Conservation (phyloP, 2,888 invertebrate genomes). For the Troglohyphantes excavatus region DNA sequence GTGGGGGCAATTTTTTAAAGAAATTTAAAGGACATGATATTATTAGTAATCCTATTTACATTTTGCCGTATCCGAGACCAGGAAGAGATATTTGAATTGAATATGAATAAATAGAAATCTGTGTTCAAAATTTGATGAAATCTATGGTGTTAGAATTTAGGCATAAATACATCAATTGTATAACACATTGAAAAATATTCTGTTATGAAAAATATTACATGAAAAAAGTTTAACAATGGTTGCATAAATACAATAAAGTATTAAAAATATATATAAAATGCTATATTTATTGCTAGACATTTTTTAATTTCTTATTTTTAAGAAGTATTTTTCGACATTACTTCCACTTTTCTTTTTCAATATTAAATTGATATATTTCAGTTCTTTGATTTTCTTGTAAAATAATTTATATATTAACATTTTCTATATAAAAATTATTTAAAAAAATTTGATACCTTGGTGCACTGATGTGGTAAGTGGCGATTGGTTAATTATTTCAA, state of each 20-base stretch:
- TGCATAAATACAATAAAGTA: conserved; percentile 1
- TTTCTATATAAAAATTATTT: no score
- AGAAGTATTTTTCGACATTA: no score
- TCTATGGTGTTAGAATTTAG: no score
- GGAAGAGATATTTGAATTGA: conserved; percentile 16
- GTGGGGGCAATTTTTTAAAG: background rate
- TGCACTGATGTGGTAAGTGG: no score
- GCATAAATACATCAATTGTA: background rate
- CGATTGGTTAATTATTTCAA: no score
- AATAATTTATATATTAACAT: no score
- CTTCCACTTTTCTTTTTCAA: no score
- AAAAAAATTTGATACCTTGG: no score
- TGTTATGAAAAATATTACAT: background rate
- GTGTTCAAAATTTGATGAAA: background rate
- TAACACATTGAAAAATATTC: background rate
- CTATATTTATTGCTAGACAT: background rate
- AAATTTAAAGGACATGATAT: background rate
- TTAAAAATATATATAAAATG: background rate
- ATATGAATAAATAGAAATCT: background rate
- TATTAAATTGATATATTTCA: no score
- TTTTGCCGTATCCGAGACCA: conserved; percentile 58
- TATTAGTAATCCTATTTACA: background rate
- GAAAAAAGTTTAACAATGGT: background rate
- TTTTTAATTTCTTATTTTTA: no score
- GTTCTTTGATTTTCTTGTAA: no score